Conservation (phyloP, 2,888 invertebrate genomes). For the Tillus elongatus region DNA sequence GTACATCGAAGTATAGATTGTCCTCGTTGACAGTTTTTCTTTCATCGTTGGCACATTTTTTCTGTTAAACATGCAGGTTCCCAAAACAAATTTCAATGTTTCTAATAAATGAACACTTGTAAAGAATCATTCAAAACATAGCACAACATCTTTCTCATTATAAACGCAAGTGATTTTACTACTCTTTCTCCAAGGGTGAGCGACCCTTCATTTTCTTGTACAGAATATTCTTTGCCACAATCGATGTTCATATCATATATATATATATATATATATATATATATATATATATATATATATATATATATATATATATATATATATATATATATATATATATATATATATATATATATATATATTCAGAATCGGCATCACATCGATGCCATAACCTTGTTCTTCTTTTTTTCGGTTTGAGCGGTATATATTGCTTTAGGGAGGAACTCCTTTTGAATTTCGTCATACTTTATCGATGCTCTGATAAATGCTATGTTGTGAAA, state of each 20-base stretch:
- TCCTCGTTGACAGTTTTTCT: slow-evolving; percentile 11
- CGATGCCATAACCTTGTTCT: slow-evolving; percentile 21
- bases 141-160: slow-evolving; percentile 11
- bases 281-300: too few relatives aligned
- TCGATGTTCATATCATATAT: slow-evolving; percentile 25
- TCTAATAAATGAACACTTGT: slow-evolving; percentile 12
- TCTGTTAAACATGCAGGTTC: too few relatives aligned
- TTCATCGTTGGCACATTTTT: too few relatives aligned
- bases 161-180: slow-evolving; percentile 15
- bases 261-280: too few relatives aligned
- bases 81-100: slow-evolving; percentile 12
- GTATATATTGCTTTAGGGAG: slow-evolving; percentile 21
- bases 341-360: too few relatives aligned
- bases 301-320: too few relatives aligned
- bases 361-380: slow-evolving; percentile 21
- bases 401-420: slow-evolving; percentile 20
- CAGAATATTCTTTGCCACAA: slow-evolving; percentile 21
- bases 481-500: slow-evolving; percentile 9
- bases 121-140: slow-evolving; percentile 16
- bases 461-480: slow-evolving; percentile 15
- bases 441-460: slow-evolving; percentile 16
- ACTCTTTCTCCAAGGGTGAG: slow-evolving; percentile 22
- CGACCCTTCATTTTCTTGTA: slow-evolving; percentile 16
- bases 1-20: slow-evolving; percentile 10
- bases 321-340: too few relatives aligned